These are phyloP conservation scores for Papilio machaon DNA, from an alignment of 1,140 invertebrate genomes.

Conservation along the genomic window DNA sequence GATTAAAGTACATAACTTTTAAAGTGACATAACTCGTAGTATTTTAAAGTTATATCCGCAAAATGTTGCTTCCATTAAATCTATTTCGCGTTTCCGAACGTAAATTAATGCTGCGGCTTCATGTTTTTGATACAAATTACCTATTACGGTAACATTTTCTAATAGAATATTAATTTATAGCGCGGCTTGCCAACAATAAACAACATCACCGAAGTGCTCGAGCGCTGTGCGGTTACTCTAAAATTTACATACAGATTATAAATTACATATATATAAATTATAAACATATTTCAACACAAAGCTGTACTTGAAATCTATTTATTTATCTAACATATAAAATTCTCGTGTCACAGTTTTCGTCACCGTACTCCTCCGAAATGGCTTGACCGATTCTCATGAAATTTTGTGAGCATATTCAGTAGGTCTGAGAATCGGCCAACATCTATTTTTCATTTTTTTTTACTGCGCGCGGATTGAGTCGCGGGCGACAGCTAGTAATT, in stretches of 20 bases:
- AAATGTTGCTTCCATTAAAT: constrained; percentile 10
- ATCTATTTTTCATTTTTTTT: too few relatives aligned
- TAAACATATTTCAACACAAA: neutral
- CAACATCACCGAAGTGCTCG: neutral
- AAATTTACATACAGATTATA: neutral
- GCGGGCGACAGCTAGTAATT: too few relatives aligned
- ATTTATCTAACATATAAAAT: too few relatives aligned
- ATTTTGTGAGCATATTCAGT: too few relatives aligned
- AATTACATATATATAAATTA: neutral
- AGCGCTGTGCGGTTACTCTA: neutral
- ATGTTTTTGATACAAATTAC: constrained; percentile 19
- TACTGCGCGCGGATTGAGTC: too few relatives aligned
- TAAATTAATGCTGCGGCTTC: constrained; percentile 24
- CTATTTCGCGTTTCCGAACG: neutral
- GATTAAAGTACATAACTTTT: too few relatives aligned
- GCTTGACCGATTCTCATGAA: too few relatives aligned
- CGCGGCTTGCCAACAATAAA: constrained; percentile 3
- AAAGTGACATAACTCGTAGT: too few relatives aligned
- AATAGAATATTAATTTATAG: constrained; percentile 21
- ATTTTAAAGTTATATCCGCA: neutral
- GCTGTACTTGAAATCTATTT: too few relatives aligned
- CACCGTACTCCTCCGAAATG: too few relatives aligned
- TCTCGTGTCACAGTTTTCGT: too few relatives aligned
- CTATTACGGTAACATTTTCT: constrained; percentile 23
- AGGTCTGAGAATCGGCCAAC: too few relatives aligned